Evolutionary conservation across 2,888 invertebrate species (phyloP), one percentile per base, ranked within the genome.

Genomic region (Drosophila pegasa): DNA sequence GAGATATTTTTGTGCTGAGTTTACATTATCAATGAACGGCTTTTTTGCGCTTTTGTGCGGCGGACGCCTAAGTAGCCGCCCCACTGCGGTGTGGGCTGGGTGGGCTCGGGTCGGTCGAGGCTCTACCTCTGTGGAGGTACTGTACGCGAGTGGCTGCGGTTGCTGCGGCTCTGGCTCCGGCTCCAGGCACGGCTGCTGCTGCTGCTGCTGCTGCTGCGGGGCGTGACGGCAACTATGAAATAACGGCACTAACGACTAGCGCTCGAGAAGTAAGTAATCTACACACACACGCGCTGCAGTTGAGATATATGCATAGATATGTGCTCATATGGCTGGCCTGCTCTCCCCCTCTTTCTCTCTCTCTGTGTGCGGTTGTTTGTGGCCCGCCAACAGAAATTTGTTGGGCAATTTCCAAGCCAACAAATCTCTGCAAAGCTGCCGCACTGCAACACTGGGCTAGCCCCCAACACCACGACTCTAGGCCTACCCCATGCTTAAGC

Each of bases 381-480:
- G 88, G 87, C 51, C 75, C 80, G 80, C 80, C 78, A 80, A 87
- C 81, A 83, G 89, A 88, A 85, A 85, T 85, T 85, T 85, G 89
- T 88, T 85, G 85, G 85, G 80, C 87, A 88, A 88, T 85, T 88
- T 85, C 89, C 84, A 88, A 85, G 89, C 89, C 84, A 88, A 87
- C 87, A 85, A 85, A 87, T 88, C 85, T 88, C 84, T 86, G 83
- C 88, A 86, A 77, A 69, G 78, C 75, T 77, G 84, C 65, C 71
- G 84, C 85, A 80, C 80, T 76, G 79, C 72, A 72, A 56, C 59
- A 68, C 54, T 64, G 43, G 37, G 54, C 8, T 18, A 7, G 1
- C 5, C 45, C 4, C 18, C 10, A 8, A n/a, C 18, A 3, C 38
- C 5, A 4, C 38, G 20, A 18, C 31, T 18, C n/a, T 54, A n/a